Evolutionary conservation across 2,113 vertebrate genomes (phyloP), one percentile per base, ranked within the genome.

Genomic region (Perognathus longimembris): DNA sequence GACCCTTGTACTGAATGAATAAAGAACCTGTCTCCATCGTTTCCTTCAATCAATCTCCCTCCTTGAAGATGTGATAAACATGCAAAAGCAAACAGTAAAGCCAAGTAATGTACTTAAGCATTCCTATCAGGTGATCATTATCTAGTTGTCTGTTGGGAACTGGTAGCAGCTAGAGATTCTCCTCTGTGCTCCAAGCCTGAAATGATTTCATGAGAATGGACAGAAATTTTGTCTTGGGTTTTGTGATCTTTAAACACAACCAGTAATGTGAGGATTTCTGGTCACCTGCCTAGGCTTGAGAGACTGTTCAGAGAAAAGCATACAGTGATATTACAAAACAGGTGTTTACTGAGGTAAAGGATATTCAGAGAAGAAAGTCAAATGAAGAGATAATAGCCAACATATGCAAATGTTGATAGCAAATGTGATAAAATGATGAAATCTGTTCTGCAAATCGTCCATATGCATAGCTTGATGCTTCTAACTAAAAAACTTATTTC

Each of bases 301-400:
- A 82, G 71, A 66, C 54, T 89, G 40, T 70, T 88, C 42, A 82
- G 57, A 71, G 78, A 93, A 70, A 77, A 45, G 79, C 32, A 57
- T n/a, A 45, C 6, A 15, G 30, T 28, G 5, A 67, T 95, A 64
- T 78, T 93, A 87, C 59, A 81, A 78, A 93, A 88, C 61, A 5
- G 61, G 40, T n/a, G 50, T 78, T 89, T 91, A 69, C 74, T 26
- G 18, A 88, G 21, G 26, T 59, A 92, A 90, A 8, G 7, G 34
- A 34, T 3, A 61, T 78, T 93, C 59, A 85, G 94, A 95, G 89
- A 97, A 54, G 80, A 95, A 97, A 96, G 87, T 86, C 45, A 85
- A 94, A 95, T 95, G 75, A 85, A 96, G 97, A 91, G 57, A 94
- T 87, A 97, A 87, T 94, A 94, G 67, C 7, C 86, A 96, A 73